These are phyloP conservation scores for Bimastos eiseni DNA, from an alignment of 2,888 invertebrate species.

Conservation along the genomic window DNA sequence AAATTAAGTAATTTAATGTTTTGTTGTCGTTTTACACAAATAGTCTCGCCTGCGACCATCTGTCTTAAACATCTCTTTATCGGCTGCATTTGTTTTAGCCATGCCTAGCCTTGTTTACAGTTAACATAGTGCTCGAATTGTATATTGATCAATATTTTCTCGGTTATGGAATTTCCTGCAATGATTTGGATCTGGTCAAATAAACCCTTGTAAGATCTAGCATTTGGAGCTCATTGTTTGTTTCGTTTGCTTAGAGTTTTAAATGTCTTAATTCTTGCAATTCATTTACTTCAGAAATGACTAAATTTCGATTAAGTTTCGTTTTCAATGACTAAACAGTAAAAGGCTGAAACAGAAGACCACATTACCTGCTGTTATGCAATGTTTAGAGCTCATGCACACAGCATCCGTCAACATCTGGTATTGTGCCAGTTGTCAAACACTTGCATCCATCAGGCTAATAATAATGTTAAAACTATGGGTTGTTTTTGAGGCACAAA, in stretches of 20 bases:
- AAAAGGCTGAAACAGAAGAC: background rate
- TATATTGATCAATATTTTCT: background rate
- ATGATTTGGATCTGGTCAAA: background rate
- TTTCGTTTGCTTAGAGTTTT: background rate
- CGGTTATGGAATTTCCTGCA: background rate
- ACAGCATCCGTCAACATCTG: background rate
- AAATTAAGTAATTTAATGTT: constrained; percentile 13
- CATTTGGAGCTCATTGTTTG: background rate
- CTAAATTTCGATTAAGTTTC: background rate
- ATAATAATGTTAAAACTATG: background rate
- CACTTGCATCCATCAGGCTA: background rate
- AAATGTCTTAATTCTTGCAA: background rate
- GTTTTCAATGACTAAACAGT: background rate
- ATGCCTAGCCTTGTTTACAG: background rate
- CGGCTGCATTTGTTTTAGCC: background rate
- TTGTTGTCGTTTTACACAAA: background rate
- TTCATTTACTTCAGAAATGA: background rate
- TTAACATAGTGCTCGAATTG: background rate
- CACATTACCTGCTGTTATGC: background rate
- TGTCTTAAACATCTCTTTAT: background rate
- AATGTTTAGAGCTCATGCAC: background rate
- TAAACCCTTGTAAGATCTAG: background rate
- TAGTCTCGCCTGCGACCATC: background rate
- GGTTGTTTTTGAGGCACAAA: background rate
- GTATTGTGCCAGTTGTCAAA: background rate